Conservation (phyloP, 1,140 invertebrate genomes). For the Plutomurus gul region DNA sequence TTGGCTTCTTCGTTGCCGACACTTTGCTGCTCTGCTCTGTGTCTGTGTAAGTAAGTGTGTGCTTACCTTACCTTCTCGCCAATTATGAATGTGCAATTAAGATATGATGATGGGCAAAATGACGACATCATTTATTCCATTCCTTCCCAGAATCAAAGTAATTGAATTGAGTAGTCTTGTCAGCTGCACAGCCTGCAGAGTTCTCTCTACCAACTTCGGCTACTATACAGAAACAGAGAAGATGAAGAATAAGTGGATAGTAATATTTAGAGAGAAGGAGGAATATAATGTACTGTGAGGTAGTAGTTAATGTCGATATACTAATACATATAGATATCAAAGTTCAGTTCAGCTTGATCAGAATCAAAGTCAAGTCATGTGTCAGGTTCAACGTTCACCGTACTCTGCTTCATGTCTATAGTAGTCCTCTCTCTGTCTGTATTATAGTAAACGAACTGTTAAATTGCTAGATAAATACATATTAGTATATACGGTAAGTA, state of each 20-base stretch:
- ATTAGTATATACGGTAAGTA: background rate
- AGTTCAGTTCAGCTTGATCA: background rate
- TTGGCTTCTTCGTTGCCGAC: no score
- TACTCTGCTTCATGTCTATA: background rate
- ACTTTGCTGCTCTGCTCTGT: background rate
- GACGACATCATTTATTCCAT: slow-evolving; percentile 1
- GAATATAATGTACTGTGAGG: no score
- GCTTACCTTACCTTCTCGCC: background rate
- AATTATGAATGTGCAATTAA: slow-evolving; percentile 18
- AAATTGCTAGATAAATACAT: background rate
- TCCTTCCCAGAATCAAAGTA: slow-evolving; percentile 13
- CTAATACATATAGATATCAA: no score
- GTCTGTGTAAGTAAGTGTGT: background rate
- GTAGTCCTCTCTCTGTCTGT: no score
- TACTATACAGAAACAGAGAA: background rate
- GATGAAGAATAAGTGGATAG: no score
- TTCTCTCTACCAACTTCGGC: background rate
- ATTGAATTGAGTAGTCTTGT: slow-evolving; percentile 18
- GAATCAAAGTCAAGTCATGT: slow-evolving; percentile 16
- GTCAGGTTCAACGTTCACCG: slow-evolving; percentile 10
- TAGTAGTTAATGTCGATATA: no score
- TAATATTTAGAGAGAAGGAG: no score
- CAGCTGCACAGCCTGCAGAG: background rate
- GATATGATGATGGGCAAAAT: slow-evolving; percentile 9
- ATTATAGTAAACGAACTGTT: background rate